Conservation (phyloP, 2,113 vertebrate genomes). For the Bos javanicus region DNA sequence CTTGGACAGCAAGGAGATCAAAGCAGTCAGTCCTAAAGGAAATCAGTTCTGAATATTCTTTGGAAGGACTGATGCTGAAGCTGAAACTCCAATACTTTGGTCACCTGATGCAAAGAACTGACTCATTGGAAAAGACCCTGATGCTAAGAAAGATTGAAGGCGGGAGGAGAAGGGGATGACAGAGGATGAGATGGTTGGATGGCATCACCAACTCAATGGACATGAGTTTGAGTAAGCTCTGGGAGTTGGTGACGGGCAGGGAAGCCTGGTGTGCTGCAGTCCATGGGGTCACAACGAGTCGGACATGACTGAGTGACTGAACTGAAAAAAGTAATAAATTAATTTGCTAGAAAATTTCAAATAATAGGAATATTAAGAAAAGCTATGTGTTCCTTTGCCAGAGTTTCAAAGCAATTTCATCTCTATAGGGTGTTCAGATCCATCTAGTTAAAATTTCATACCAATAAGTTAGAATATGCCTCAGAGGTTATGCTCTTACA, state of each 20-base stretch:
- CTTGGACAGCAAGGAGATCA: too few species aligned
- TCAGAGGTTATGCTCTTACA: background rate
- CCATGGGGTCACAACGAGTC: background rate
- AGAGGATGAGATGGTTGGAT: background rate
- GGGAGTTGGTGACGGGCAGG: background rate
- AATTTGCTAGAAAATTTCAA: background rate
- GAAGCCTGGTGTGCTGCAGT: background rate
- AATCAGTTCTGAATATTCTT: background rate
- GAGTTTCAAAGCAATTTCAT: background rate
- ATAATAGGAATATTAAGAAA: background rate
- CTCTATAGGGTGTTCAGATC: background rate
- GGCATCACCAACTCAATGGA: background rate
- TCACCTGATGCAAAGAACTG: background rate
- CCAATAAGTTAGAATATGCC: background rate
- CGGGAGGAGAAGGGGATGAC: background rate
- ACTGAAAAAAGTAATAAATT: background rate
- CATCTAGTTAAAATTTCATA: background rate
- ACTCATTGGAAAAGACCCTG: background rate
- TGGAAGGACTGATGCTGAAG: background rate
- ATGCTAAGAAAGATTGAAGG: background rate
- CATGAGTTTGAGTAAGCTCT: background rate
- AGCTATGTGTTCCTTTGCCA: background rate
- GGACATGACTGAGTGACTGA: accelerated
- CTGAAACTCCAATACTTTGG: background rate
- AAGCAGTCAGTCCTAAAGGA: too few species aligned